Evolutionary conservation across 1,140 invertebrate species (phyloP).

Genomic region (Sarcophaga peregrina): DNA sequence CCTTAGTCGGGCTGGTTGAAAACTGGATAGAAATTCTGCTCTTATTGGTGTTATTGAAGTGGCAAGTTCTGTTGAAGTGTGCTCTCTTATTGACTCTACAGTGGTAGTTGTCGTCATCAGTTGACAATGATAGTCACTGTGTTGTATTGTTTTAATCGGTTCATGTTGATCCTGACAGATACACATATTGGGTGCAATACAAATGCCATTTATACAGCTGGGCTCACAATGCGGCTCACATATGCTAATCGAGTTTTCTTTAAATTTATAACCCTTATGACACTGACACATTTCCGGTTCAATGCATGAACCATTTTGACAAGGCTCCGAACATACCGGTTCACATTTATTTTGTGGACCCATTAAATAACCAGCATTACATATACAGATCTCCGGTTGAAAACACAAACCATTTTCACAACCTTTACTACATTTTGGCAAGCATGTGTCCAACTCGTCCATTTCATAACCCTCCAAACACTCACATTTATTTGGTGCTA

Average conservation of each 20-base stretch:
- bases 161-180: slow-evolving; percentile 53
- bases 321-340: slow-evolving; percentile 66
- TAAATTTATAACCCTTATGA: slow-evolving; percentile 63
- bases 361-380: slow-evolving; percentile 65
- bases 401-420: slow-evolving; percentile 70
- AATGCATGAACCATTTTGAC: slow-evolving; percentile 69
- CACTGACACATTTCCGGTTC: slow-evolving; percentile 71
- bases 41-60: background rate
- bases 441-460: slow-evolving; percentile 59
- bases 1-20: background rate
- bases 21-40: background rate
- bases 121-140: slow-evolving; percentile 9
- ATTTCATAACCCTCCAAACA: slow-evolving; percentile 53
- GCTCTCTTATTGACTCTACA: background rate
- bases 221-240: slow-evolving; percentile 69
- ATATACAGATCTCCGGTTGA: slow-evolving; percentile 69
- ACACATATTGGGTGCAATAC: slow-evolving; percentile 69
- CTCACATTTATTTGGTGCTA: slow-evolving; percentile 67
- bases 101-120: background rate
- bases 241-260: slow-evolving; percentile 65
- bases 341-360: slow-evolving; percentile 68
- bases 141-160: slow-evolving; percentile 59
- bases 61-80: background rate
- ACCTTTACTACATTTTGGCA: slow-evolving; percentile 66
- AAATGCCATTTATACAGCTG: slow-evolving; percentile 70